Conservation (phyloP, 2,113 vertebrate genomes). For the Cyphomyrus plagiostoma region DNA sequence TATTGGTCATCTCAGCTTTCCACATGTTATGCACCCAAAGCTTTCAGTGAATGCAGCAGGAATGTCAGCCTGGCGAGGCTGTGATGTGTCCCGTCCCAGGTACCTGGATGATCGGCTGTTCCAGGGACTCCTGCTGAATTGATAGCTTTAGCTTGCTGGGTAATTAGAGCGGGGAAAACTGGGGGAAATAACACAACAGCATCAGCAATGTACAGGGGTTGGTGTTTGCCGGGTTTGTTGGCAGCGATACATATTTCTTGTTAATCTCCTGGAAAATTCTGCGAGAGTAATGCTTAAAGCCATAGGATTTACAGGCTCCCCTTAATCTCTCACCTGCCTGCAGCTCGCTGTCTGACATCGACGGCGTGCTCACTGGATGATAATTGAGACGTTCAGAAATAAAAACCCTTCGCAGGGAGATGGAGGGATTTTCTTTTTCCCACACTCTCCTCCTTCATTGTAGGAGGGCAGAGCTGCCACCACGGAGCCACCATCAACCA, state of each 20-base stretch:
- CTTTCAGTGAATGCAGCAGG: background rate
- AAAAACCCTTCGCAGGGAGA: background rate
- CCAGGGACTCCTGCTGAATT: background rate
- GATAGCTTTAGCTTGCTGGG: background rate
- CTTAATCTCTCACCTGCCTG: constrained; percentile 12
- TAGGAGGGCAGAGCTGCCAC: constrained; percentile 28
- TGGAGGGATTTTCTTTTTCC: background rate
- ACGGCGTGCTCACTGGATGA: background rate
- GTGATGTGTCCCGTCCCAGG: background rate
- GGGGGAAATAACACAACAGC: no score
- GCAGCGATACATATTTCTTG: background rate
- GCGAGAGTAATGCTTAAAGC: background rate
- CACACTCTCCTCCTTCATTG: background rate
- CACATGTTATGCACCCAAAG: background rate
- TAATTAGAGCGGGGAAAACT: background rate
- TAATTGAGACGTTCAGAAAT: constrained; percentile 1
- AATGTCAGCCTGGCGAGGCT: background rate
- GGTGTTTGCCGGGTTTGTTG: background rate
- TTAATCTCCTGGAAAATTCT: background rate
- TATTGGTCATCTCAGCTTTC: background rate
- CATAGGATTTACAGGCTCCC: background rate
- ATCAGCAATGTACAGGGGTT: background rate
- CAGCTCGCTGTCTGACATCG: background rate
- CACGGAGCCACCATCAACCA: constrained; percentile 38
- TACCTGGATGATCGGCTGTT: background rate